A percentile compares a stretch with the other conserved stretches of the same genome.
phyloP scores from a whole-genome alignment of 2,888 invertebrate species.

The Tillus elongatus region DNA sequence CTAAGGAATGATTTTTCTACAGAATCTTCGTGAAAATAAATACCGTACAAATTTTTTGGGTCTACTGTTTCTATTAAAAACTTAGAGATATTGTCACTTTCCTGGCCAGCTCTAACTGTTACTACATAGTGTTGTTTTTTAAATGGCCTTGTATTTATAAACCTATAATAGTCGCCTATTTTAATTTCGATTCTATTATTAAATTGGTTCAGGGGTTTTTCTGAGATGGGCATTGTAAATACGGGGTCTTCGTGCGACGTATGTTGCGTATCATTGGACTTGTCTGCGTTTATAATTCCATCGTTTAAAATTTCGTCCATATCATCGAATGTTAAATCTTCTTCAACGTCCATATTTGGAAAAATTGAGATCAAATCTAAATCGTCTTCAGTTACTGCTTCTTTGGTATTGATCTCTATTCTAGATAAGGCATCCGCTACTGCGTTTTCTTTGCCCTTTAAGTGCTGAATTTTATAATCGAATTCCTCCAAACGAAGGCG shows the following conservation, averaged over 20 bases:
- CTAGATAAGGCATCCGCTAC: too few species aligned
- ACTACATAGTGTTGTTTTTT: not conserved
- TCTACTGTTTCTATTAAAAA: not conserved
- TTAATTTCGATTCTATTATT: conserved; percentile 5
- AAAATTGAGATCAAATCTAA: not conserved
- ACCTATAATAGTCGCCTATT: not conserved
- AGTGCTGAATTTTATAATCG: conserved; percentile 1
- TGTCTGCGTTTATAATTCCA: too few species aligned
- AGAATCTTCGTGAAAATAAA: too few species aligned
- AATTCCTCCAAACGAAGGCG: conserved; percentile 6
- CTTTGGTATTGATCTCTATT: too few species aligned
- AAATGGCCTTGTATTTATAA: not conserved
- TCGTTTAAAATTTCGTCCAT: too few species aligned
- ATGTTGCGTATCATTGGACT: conserved; percentile 5
- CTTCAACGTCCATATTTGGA: too few species aligned
- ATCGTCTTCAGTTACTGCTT: too few species aligned
- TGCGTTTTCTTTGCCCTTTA: conserved; percentile 8
- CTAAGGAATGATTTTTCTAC: not conserved
- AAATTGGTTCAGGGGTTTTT: too few species aligned
- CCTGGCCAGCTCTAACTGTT: not conserved
- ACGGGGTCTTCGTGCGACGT: conserved; percentile 6
- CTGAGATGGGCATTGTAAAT: too few species aligned
- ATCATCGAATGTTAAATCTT: too few species aligned
- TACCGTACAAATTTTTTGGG: not conserved
- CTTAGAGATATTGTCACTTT: not conserved